Percentiles rank a stretch among this genome's conserved stretches.
Conservation (phyloP, 1,140 invertebrate genomes). For the Lanistes nyassanus region DNA sequence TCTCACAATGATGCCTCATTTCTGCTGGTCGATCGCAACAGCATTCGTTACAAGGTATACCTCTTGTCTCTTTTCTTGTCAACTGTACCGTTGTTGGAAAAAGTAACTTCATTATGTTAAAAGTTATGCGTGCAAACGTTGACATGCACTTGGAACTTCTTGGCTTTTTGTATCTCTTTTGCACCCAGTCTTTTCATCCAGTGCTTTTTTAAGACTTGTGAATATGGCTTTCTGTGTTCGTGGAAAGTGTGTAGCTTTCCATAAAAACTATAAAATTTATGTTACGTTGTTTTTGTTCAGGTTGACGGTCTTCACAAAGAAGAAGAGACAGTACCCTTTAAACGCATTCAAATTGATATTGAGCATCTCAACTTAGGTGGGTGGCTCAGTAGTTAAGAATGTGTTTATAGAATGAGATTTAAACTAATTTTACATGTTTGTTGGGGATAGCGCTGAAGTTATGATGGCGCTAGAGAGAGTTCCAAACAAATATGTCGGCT, state of each 20-base stretch:
- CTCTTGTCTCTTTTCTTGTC: slow-evolving; percentile 9
- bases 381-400: slow-evolving; percentile 20
- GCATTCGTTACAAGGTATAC: slow-evolving; percentile 78
- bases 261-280: neutral
- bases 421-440: too few species aligned
- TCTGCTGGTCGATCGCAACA: slow-evolving; percentile 80
- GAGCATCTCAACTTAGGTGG: slow-evolving; percentile 72
- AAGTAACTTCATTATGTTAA: too few species aligned
- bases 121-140: too few species aligned
- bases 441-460: too few species aligned
- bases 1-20: slow-evolving; percentile 70
- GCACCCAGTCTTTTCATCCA: too few species aligned
- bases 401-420: too few species aligned
- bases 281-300: slow-evolving; percentile 34
- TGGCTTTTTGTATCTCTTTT: neutral
- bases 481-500: too few species aligned
- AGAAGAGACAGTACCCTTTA: slow-evolving; percentile 51
- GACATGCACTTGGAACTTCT: neutral
- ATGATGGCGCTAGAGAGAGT: too few species aligned
- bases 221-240: neutral
- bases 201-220: neutral
- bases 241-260: neutral
- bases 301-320: slow-evolving; percentile 51
- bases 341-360: slow-evolving; percentile 67
- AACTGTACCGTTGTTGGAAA: too few species aligned